Base-by-base conservation (phyloP, 2,797 vertebrate species). In the Cossypha polioptera region DNA sequence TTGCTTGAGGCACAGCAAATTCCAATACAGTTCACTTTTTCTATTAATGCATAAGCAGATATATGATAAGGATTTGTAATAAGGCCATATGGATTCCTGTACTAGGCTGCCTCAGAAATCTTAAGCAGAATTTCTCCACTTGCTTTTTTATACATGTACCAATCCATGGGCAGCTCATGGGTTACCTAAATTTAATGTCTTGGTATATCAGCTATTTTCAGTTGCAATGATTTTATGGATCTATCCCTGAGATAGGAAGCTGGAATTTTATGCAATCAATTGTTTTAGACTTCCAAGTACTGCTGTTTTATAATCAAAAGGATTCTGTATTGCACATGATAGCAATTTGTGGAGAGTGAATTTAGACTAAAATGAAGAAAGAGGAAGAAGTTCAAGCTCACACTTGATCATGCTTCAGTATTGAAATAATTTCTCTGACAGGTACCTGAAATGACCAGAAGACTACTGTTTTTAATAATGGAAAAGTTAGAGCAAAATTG, bases 1-100 rank as follows among this genome's bases (percentile, higher is more conserved):
- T 75, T 80, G 89, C 94, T 96, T 68, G 51, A 94, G 96, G 95
- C 80, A 91, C 38, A 94, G 68, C 54, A 92, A 79, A 95, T 94
- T 94, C 67, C 88, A 78, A 43, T 72, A 68, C n/a, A 92, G 55
- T 78, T 92, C 90, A 92, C 42, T 90, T 83, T 72, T 36, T 66
- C 66, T 68, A 29, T 51, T 94, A 95, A 92, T 54, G 82, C 26
- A 73, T 73, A 85, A 87, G 59, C 59, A 87, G 90, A 74, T 89
- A 88, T 71, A 92, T 4, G 63, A 75, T 86, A 95, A 81, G 66
- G 67, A 73, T 79, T 88, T 82, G 42, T 73, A 95, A 72, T 22
- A 82, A 55, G 33, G 21, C 20, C 35, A 20, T 43, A 50, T 18
- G 29, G 57, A 71, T 82, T 74, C 29, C 50, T 77, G 25, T 28